These are phyloP conservation scores for Holotrichia oblita DNA, from an alignment of 1,140 invertebrate species.

Conservation along the genomic window DNA sequence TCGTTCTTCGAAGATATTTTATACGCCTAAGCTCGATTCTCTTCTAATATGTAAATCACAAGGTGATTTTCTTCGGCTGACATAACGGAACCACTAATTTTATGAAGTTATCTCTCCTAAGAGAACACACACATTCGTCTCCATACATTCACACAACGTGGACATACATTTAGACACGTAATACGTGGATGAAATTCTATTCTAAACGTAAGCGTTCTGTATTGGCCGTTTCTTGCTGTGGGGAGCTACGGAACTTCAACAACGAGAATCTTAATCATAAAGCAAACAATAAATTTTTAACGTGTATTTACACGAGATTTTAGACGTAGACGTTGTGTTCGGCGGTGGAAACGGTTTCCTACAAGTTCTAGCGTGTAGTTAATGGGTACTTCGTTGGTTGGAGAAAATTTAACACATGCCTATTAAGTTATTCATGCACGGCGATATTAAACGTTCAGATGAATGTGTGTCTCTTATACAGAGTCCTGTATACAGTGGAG, in stretches of 20 bases:
- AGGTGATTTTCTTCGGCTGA: constrained; percentile 12
- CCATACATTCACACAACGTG: neutral
- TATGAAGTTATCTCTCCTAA: constrained; percentile 23
- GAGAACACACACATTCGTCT: constrained; percentile 14
- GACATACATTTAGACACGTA: neutral
- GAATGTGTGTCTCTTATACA: neutral
- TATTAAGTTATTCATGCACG: neutral
- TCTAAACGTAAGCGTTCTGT: neutral
- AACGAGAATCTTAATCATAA: constrained; percentile 34
- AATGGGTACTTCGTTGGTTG: neutral
- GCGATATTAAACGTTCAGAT: neutral
- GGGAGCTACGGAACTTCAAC: constrained; percentile 13
- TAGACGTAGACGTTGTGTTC: constrained; percentile 10
- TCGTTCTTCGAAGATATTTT: neutral
- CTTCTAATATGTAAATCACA: constrained; percentile 14
- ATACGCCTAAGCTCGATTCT: neutral
- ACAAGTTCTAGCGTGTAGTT: neutral
- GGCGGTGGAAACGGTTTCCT: neutral
- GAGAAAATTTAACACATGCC: constrained; percentile 1
- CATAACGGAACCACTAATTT: constrained; percentile 33
- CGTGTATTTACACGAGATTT: constrained; percentile 35
- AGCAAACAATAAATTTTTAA: constrained; percentile 36
- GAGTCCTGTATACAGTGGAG: too few species aligned
- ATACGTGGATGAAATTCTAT: constrained; percentile 7
- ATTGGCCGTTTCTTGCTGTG: constrained; percentile 23